These are phyloP conservation scores for Eristalis intricaria DNA, from an alignment of 2,888 invertebrate species.

Conservation along the genomic window DNA sequence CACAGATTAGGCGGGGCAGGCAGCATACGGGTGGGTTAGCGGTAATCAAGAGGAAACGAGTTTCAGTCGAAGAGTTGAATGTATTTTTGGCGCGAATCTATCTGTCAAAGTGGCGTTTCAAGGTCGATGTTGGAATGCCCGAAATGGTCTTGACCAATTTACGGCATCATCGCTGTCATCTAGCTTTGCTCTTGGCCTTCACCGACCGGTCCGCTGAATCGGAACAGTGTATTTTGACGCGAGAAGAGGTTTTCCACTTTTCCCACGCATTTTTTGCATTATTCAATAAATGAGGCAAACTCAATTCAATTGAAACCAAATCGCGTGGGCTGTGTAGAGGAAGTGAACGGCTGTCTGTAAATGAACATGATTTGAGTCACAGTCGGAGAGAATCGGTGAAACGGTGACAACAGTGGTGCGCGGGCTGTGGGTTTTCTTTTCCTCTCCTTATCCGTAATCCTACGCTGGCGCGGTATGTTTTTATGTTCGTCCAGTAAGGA, in stretches of 20 bases:
- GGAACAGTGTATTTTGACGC: constrained; percentile 17
- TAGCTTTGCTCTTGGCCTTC: background rate
- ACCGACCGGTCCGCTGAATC: background rate
- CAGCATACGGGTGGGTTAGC: background rate
- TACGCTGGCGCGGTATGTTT: background rate
- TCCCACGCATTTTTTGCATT: constrained; percentile 47
- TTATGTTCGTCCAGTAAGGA: constrained; percentile 7
- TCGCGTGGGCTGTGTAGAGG: constrained; percentile 44
- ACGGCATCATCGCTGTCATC: constrained; percentile 21
- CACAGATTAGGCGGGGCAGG: background rate
- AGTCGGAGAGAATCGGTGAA: constrained; percentile 25
- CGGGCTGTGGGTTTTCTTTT: background rate
- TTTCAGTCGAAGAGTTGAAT: background rate
- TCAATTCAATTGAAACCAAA: constrained; percentile 35
- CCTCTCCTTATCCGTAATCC: background rate
- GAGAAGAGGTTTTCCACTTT: constrained; percentile 42
- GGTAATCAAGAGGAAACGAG: background rate
- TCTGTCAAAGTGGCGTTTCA: constrained; percentile 16
- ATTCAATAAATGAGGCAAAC: constrained; percentile 14
- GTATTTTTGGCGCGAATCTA: constrained; percentile 1
- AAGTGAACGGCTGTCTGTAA: constrained; percentile 15
- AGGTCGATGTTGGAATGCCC: constrained; percentile 35
- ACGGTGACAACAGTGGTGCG: constrained; percentile 16
- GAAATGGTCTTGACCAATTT: background rate
- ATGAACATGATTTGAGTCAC: background rate